Base-by-base conservation (phyloP, 2,888 invertebrate genomes). In the Horisme vitalbata region DNA sequence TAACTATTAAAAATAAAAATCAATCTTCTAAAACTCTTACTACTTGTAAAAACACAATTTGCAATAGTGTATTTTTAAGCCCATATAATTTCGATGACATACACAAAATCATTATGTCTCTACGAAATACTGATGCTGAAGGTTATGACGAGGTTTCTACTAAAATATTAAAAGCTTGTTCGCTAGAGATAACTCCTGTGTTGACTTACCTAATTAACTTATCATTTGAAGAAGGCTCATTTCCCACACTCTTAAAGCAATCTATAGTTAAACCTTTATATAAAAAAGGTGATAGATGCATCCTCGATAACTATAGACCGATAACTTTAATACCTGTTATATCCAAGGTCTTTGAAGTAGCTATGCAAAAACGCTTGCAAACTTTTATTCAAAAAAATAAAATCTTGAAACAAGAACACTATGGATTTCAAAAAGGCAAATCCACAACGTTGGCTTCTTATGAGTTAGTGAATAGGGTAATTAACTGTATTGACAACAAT, bases 181-280 rank as follows among this genome's bases (percentile, higher is more conserved):
- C 53, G 53, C 51, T 53, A 56, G 21, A 21, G 7, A 7, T 21
- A 4, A 7, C 21, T 8, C 21, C 21, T 4, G 21, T 21, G 3
- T n/a, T 30, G 3, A 8, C 13, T 14, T n/a, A 30, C 30, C 8
- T 32, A 2, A 18, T 32, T n/a, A 32, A 32, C 9, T 5, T 32
- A 8, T 32, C 31, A 9, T 32, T 32, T 18, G 18, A 8, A 14
- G 31, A 32, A 18, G 31, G 15, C 1, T 18, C 31, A 32, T 32
- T 32, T 7, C 31, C 31, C 3, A 15, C n/a, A 2, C n/a, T 8
- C 4, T 7, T 32, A 3, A 32, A 32, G 10, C 10, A 8, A 7
- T 32, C 31, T 3, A 18, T 32, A 8, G 18, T 32, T 2, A 32
- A 32, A 32, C 31, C 31, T 3, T n/a, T 32, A 10, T 9, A 32